Conservation (phyloP, 2,888 invertebrate species). For the Cetonia aurata region DNA sequence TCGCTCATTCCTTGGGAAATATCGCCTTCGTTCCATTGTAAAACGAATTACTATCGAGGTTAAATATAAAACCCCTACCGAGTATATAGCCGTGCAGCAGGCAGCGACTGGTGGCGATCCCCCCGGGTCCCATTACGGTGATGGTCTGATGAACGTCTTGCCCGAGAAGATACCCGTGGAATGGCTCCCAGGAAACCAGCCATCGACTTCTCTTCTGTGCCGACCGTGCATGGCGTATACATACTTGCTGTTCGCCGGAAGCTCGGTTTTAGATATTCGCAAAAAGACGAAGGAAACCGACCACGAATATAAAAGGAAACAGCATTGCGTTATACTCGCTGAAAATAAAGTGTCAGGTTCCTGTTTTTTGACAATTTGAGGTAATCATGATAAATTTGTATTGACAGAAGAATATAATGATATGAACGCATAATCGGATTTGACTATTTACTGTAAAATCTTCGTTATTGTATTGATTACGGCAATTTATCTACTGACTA, state of each 20-base stretch:
- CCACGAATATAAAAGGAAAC: no score
- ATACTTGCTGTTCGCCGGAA: no score
- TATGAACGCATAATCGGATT: no score
- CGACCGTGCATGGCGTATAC: no score
- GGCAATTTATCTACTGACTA: no score
- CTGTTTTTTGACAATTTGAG: no score
- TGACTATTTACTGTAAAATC: no score
- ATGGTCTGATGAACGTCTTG: constrained; percentile 62
- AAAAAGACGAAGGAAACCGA: background rate
- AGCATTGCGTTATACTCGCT: no score
- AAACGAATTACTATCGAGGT: constrained; percentile 36
- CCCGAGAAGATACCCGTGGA: constrained; percentile 60
- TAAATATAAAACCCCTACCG: constrained; percentile 32
- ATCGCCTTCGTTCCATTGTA: constrained; percentile 26
- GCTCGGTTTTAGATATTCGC: constrained; percentile 14
- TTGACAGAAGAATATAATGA: no score
- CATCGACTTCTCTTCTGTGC: constrained; percentile 46
- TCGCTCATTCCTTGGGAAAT: constrained; percentile 20
- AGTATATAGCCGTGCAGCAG: constrained; percentile 35
- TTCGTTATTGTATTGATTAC: no score
- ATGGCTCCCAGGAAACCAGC: constrained; percentile 63
- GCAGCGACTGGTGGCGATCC: constrained; percentile 45
- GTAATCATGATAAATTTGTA: no score
- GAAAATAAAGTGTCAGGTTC: no score
- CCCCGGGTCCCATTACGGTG: constrained; percentile 63